Conservation (phyloP, 1,140 invertebrate genomes). For the Microplitis mediator region DNA sequence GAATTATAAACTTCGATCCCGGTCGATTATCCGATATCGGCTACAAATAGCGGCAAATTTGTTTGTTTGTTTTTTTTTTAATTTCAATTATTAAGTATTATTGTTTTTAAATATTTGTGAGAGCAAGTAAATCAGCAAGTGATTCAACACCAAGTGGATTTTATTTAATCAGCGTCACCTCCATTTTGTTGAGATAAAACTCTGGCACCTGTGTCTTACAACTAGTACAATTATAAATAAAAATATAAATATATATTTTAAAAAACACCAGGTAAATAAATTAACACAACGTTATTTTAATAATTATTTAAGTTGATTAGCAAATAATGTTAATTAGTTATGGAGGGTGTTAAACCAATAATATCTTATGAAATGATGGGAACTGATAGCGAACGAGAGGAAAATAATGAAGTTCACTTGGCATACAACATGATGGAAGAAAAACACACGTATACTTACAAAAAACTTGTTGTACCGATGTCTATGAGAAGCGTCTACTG, state of each 20-base stretch:
- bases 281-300: too few relatives aligned
- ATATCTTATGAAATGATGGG: background rate
- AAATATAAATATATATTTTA: background rate
- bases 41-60: constrained; percentile 44
- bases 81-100: background rate
- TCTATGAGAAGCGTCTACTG: constrained; percentile 71
- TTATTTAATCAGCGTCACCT: background rate
- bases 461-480: constrained; percentile 64
- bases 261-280: background rate
- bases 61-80: constrained; percentile 21
- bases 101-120: background rate
- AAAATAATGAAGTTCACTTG: constrained; percentile 49
- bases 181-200: background rate
- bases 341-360: constrained; percentile 22
- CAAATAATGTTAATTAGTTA: background rate
- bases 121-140: background rate
- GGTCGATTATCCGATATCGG: constrained; percentile 36
- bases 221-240: background rate
- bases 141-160: background rate
- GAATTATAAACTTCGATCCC: constrained; percentile 36
- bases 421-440: constrained; percentile 58
- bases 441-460: constrained; percentile 54
- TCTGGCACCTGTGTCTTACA: too few relatives aligned
- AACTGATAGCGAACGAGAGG: constrained; percentile 17
- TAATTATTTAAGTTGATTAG: too few relatives aligned